Evolutionary conservation across 2,888 invertebrate species (phyloP), one percentile per base, ranked within the genome.

Genomic region (Chrysolina oricalcia): DNA sequence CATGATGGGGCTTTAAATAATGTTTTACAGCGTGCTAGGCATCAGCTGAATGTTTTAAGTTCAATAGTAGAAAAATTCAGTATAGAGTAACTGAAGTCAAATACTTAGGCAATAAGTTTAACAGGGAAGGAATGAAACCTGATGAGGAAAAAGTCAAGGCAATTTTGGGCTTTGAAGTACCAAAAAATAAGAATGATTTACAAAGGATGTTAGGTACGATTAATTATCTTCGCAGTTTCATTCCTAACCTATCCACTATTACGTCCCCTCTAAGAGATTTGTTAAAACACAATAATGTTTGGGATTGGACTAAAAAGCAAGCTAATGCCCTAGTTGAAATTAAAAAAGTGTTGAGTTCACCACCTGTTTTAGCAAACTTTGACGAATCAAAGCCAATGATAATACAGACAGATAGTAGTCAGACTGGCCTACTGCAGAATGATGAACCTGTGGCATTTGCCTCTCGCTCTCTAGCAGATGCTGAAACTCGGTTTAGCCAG

Each of bases 211-310:
- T 74, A 56, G 74, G 74, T 17, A 56, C 71, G 50, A 35, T 72
- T 15, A 72, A 67, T 35, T 68, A 64, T 43, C 65, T 63, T 40
- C 13, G 66, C 56, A 72, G 59, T 27, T 75, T 75, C 27, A 72
- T 75, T 23, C 75, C 75, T 10, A 75, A 72, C 15, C 23, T 68
- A 13, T 2, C 72, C 4, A 50, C 46, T 64, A 6, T 64, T 19
- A 53, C 70, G 19, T 19, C 41, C 13, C 72, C 65, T 11, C 23
- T 75, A 50, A 4, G 67, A 17, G 48, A 65, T 11, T 41, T 75
- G 21, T 65, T 65, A 13, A 73, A 65, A 48, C 72, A 75, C 21
- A 48, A 74, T 64, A 59, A 21, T 23, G 59, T 59, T 15, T 59
- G 59, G 59, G 19, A 21, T 17, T 59, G 59, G 59, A 21, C 59